These are phyloP conservation scores for Brotula barbata DNA, from an alignment of 2,797 vertebrate genomes.

Conservation along the genomic window DNA sequence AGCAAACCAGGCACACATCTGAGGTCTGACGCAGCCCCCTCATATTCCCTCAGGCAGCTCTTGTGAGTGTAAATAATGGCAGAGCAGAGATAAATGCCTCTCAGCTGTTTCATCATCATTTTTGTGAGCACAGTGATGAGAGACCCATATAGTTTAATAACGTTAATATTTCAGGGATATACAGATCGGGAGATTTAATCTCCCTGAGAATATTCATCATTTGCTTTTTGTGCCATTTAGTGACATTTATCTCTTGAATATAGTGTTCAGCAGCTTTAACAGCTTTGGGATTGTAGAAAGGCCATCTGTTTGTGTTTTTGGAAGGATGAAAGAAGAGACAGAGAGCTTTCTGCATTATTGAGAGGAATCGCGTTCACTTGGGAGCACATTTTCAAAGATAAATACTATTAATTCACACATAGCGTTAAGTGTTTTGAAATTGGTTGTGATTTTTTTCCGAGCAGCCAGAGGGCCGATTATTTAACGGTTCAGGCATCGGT, in stretches of 20 bases:
- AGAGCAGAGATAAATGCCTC: slow-evolving; percentile 46
- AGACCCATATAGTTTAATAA: slow-evolving; percentile 51
- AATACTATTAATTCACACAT: not conserved
- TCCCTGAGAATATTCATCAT: slow-evolving; percentile 58
- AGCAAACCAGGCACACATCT: slow-evolving; percentile 33
- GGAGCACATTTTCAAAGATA: not conserved
- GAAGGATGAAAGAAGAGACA: slow-evolving; percentile 36
- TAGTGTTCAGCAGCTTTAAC: slow-evolving; percentile 40
- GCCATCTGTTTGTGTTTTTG: slow-evolving; percentile 68
- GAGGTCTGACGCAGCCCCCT: slow-evolving; percentile 42
- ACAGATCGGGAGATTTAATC: slow-evolving; percentile 73
- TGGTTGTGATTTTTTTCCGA: slow-evolving; percentile 19
- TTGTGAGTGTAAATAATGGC: slow-evolving; percentile 54
- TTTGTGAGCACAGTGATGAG: slow-evolving; percentile 10
- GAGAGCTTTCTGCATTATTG: not conserved
- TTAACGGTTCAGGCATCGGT: slow-evolving; percentile 32
- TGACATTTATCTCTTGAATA: slow-evolving; percentile 65
- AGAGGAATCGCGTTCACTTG: not conserved
- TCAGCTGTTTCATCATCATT: slow-evolving; percentile 40
- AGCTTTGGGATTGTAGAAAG: slow-evolving; percentile 46
- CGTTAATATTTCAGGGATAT: slow-evolving; percentile 66
- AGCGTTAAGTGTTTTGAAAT: not conserved
- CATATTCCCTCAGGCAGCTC: slow-evolving; percentile 37
- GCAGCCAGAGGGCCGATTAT: slow-evolving; percentile 26
- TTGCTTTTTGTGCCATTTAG: slow-evolving; percentile 69